Evolutionary conservation across 2,888 invertebrate species (phyloP).

Genomic region (Cyaniris semiargus): DNA sequence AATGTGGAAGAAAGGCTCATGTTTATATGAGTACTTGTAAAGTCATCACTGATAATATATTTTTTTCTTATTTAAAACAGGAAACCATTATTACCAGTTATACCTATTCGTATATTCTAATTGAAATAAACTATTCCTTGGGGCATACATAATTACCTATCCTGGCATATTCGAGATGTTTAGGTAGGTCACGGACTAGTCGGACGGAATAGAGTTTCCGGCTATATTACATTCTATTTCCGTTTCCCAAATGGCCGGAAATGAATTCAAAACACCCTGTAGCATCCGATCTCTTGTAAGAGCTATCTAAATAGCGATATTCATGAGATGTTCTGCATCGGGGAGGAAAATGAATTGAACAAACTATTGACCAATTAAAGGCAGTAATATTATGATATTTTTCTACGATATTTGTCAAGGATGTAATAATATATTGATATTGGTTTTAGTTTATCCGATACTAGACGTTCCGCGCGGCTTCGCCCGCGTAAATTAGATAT

Average conservation of each 20-base stretch:
- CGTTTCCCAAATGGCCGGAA: constrained; percentile 67
- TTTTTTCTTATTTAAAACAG: not conserved
- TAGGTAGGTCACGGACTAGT: constrained; percentile 20
- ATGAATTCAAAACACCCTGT: constrained; percentile 73
- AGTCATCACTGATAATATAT: too few relatives aligned
- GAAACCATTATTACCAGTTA: not conserved
- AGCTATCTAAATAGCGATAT: constrained; percentile 48
- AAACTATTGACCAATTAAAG: constrained; percentile 4
- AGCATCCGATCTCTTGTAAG: constrained; percentile 58
- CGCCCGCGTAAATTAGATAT: too few relatives aligned
- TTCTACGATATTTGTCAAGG: not conserved
- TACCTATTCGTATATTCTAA: not conserved
- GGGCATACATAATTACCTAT: constrained; percentile 26
- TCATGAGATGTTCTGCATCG: constrained; percentile 36
- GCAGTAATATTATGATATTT: not conserved
- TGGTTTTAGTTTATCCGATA: not conserved
- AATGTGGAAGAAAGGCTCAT: too few relatives aligned
- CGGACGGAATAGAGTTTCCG: constrained; percentile 55
- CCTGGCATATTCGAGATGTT: constrained; percentile 10
- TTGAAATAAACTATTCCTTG: constrained; percentile 17
- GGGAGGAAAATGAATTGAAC: constrained; percentile 21
- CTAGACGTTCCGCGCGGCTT: too few relatives aligned
- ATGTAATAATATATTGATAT: not conserved
- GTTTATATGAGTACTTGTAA: too few relatives aligned
- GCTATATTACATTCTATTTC: constrained; percentile 64